These are phyloP conservation scores for Lomographa bimaculata DNA, from an alignment of 2,888 invertebrate species.

Conservation along the genomic window DNA sequence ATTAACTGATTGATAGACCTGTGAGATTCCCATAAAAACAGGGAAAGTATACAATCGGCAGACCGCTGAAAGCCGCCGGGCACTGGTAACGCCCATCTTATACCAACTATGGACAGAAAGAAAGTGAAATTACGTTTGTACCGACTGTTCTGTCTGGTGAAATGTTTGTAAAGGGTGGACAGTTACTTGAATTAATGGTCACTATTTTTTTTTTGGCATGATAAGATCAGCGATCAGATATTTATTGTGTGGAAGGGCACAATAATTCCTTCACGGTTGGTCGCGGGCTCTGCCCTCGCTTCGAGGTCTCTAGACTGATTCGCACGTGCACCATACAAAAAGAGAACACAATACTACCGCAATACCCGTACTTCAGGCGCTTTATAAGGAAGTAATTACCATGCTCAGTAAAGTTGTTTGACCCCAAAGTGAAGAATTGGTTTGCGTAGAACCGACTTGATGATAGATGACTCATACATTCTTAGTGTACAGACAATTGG, in stretches of 20 bases:
- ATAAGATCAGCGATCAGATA: constrained; percentile 13
- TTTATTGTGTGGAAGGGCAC: constrained; percentile 44
- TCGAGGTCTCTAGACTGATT: constrained; percentile 44
- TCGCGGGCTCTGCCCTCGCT: constrained; percentile 53
- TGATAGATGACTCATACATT: constrained; percentile 41
- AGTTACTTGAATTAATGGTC: constrained; percentile 24
- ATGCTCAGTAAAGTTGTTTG: constrained; percentile 51
- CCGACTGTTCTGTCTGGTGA: constrained; percentile 38
- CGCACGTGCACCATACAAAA: constrained; percentile 54
- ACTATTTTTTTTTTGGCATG: constrained; percentile 23
- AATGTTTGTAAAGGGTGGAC: constrained; percentile 33
- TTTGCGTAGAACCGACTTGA: constrained; percentile 32
- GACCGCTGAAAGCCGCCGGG: constrained; percentile 59
- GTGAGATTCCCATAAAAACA: constrained; percentile 77
- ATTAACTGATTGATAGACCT: constrained; percentile 52
- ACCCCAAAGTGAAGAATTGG: constrained; percentile 45
- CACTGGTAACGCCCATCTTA: constrained; percentile 71
- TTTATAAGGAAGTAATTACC: constrained; percentile 59
- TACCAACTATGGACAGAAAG: constrained; percentile 56
- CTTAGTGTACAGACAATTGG: constrained; percentile 26
- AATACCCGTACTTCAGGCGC: constrained; percentile 36
- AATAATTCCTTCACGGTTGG: constrained; percentile 60
- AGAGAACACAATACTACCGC: constrained; percentile 43
- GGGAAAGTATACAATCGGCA: constrained; percentile 77
- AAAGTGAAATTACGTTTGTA: constrained; percentile 70